phyloP scores from a whole-genome alignment of 2,888 invertebrate genomes.

The Petrophora chlorosata region DNA sequence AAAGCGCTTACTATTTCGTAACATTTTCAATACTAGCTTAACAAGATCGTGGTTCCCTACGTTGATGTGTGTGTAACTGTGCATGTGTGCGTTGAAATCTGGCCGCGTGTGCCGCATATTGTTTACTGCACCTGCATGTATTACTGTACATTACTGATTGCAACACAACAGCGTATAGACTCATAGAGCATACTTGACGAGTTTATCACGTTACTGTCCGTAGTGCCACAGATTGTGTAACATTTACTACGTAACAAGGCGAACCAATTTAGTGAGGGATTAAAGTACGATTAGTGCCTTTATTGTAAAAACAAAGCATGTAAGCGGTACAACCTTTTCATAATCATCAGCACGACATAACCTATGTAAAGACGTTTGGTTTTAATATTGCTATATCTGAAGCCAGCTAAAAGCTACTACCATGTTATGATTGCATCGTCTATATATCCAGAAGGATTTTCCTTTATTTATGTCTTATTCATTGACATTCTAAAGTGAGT shows the following conservation, averaged over 20 bases:
- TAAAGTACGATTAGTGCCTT: slow-evolving; percentile 12
- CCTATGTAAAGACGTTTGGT: neutral
- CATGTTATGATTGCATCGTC: too few relatives aligned
- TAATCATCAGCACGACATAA: neutral
- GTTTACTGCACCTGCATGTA: neutral
- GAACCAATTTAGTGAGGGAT: slow-evolving; percentile 14
- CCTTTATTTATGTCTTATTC: too few relatives aligned
- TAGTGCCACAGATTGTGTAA: slow-evolving; percentile 1
- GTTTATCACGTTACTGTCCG: slow-evolving; percentile 20
- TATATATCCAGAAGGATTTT: too few relatives aligned
- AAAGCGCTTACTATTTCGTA: too few relatives aligned
- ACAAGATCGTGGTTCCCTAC: too few relatives aligned
- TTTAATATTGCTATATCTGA: too few relatives aligned
- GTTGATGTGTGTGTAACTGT: too few relatives aligned
- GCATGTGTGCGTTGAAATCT: neutral
- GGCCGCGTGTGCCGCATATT: neutral
- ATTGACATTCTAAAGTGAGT: too few relatives aligned
- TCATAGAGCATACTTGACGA: slow-evolving; percentile 5
- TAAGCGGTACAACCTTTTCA: neutral
- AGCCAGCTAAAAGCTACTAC: too few relatives aligned
- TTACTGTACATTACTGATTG: slow-evolving; percentile 9
- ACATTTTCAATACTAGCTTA: too few relatives aligned
- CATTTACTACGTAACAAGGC: slow-evolving; percentile 7
- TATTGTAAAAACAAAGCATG: slow-evolving; percentile 3
- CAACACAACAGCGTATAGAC: slow-evolving; percentile 14